Base-by-base conservation (phyloP, 2,797 vertebrate species). In the Chrosomus eos region DNA sequence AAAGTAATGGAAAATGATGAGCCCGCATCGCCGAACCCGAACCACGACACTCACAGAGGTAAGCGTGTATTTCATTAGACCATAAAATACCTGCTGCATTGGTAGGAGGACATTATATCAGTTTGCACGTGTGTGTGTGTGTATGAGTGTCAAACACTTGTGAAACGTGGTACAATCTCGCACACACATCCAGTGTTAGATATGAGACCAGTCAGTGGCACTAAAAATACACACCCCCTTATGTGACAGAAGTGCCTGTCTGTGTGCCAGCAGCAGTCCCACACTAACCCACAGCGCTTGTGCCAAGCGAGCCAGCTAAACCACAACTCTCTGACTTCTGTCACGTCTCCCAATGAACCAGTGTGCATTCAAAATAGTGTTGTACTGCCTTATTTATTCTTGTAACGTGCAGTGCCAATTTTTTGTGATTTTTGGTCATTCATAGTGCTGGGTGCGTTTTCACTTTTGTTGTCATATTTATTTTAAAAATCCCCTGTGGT, bases 1-100 rank as follows among this genome's bases (percentile, higher is more conserved):
- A 83, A 88, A 89, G 89, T 86, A 87, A 90, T 87, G 90, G 90
- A 90, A 89, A 89, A 89, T 89, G 89, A 89, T 53, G 81, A 87
- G 78, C 80, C 86, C 43, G 60, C 55, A 58, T 89, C 87, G 72
- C 85, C 85, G 66, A 80, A 89, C 51, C 85, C 51, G 78, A 86
- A 62, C 38, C 48, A 74, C 38, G 84, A n/a, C 84, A 55, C 62
- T 51, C 75, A 80, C 71, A 78, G 72, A 85, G 89, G 90, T 90
- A 86, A 86, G 86, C 5, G 71, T 51, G 40, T 74, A 31, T 31
- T 82, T 48, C 40, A 13, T 48, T 82, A 36, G 72, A 40, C 21
- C 3, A 36, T 62, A 45, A 62, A 9, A 33, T 33, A 62, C 55
- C 19, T 33, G 26, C 21, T 36, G 53, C 38, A 71, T 82, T 73